Evolutionary conservation across 37 sponge, comb jelly and placozoan species (phyloP), one percentile per base, ranked within the genome.

Genomic region (Beroe forskalii): DNA sequence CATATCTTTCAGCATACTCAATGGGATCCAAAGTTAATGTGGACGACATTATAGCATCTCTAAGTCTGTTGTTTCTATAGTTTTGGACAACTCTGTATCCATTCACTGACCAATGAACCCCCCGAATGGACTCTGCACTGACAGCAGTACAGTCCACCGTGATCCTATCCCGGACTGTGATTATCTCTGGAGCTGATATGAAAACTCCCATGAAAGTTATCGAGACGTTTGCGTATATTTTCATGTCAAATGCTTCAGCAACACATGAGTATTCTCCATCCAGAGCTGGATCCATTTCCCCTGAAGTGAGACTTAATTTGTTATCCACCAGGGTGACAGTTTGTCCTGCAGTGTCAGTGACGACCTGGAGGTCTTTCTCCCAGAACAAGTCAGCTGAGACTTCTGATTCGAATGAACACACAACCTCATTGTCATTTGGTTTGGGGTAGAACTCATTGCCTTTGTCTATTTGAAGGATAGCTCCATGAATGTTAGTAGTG

Each of bases 371-470:
- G 55, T 80, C 55, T 48, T 43, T 80, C 22, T 38, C 12, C 86
- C 86, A 80, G 3, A 17, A 14, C 31, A 80, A 6, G 40, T 28
- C 40, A 33, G 22, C 40, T 2, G 38, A 38, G 48, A 48, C 86
- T 17, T 22, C 55, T 2, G 86, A 38, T 23, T 42, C 86, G 22
- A 80, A 38, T n/a, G 86, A 35, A 80, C 86, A 80, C 1, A 24
- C 35, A 24, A 23, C 48, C 23, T 1, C 22, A 27, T 41, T 44
- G 12, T 41, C 44, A 17, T 80, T 37, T 27, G n/a, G 48, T 0
- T 32, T 80, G 0, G 86, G 86, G 28, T 80, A 80, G 55, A 80
- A 80, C 30, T 44, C 86, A 1, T 6, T 25, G 23, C 86, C 86
- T 44, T 43, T 35, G 55, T 80, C 55, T 6, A 69, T 69, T 17